Percentiles rank a stretch among this genome's conserved stretches.
phyloP scores from a whole-genome alignment of 1,140 invertebrate genomes.

The Notospermus geniculatus region DNA sequence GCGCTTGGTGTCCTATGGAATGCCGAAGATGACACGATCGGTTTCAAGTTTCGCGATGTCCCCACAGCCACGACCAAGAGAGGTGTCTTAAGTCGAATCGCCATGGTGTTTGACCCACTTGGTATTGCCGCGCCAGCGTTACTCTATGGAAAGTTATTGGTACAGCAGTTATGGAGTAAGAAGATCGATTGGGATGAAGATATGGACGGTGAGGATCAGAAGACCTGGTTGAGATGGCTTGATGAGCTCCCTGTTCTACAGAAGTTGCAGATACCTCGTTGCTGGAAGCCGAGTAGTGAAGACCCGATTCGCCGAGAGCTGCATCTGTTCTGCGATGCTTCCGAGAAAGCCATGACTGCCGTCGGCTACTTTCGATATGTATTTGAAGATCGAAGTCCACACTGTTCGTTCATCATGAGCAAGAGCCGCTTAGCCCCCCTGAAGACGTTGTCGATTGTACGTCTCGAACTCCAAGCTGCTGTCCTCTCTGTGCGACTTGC shows the following conservation, averaged over 20 bases:
- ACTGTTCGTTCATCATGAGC: conserved; percentile 26
- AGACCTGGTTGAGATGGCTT: conserved; percentile 10
- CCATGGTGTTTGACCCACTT: too few relatives aligned
- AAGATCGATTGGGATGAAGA: too few relatives aligned
- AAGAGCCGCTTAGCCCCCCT: conserved; percentile 27
- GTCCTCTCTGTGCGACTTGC: conserved; percentile 25
- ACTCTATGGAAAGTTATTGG: too few relatives aligned
- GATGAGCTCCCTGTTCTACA: conserved; percentile 13
- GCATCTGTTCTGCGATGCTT: conserved; percentile 34
- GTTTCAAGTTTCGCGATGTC: too few relatives aligned
- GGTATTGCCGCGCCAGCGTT: too few relatives aligned
- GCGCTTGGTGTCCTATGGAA: too few relatives aligned
- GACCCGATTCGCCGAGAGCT: not conserved
- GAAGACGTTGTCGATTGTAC: conserved; percentile 21
- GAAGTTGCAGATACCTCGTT: conserved; percentile 12
- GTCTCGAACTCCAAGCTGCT: conserved; percentile 28
- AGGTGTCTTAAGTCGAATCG: too few relatives aligned
- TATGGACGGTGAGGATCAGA: too few relatives aligned
- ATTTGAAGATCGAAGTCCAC: not conserved
- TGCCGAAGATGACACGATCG: too few relatives aligned
- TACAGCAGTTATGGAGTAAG: too few relatives aligned
- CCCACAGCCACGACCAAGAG: too few relatives aligned
- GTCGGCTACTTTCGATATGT: conserved; percentile 26
- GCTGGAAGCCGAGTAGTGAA: conserved; percentile 25
- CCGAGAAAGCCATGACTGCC: conserved; percentile 23